Evolutionary conservation across 2,888 invertebrate species (phyloP).

Genomic region (Drosophila affinis): DNA sequence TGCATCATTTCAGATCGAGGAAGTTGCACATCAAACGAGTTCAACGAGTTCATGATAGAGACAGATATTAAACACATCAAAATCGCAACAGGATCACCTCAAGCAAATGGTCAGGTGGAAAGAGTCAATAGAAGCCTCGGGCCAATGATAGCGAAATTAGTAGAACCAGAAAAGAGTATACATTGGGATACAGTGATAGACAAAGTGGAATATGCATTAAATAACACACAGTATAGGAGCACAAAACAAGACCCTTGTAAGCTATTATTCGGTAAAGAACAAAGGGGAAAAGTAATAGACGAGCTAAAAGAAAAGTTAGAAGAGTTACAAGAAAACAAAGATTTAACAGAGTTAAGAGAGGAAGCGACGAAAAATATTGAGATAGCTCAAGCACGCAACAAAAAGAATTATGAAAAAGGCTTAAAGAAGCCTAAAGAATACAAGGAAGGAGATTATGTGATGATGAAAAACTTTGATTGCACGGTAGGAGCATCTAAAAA

Average conservation of each 20-base stretch:
- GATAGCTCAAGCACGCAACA: too few relatives aligned
- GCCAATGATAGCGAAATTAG: slow-evolving; percentile 2
- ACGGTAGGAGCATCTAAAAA: not conserved
- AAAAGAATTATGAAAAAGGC: too few relatives aligned
- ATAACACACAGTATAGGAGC: too few relatives aligned
- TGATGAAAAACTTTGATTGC: slow-evolving; percentile 11
- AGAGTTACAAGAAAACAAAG: too few relatives aligned
- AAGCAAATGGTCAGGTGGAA: slow-evolving; percentile 2
- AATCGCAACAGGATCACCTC: not conserved
- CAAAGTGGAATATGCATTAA: too few relatives aligned
- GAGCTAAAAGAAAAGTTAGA: too few relatives aligned
- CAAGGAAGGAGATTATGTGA: not conserved
- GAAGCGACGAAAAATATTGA: too few relatives aligned
- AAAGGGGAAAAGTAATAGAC: too few relatives aligned
- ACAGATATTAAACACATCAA: not conserved
- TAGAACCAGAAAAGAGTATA: not conserved
- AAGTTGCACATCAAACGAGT: slow-evolving; percentile 10
- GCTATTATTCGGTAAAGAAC: too few relatives aligned
- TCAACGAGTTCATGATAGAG: not conserved
- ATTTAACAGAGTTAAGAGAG: too few relatives aligned
- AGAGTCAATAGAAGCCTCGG: not conserved
- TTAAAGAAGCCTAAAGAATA: not conserved
- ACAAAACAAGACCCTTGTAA: too few relatives aligned
- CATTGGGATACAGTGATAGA: not conserved
- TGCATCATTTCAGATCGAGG: slow-evolving; percentile 7